Evolutionary conservation across 35 echinoderm and acorn worm genomes (phyloP).

Genomic region (Hemicentrotus pulcherrimus): DNA sequence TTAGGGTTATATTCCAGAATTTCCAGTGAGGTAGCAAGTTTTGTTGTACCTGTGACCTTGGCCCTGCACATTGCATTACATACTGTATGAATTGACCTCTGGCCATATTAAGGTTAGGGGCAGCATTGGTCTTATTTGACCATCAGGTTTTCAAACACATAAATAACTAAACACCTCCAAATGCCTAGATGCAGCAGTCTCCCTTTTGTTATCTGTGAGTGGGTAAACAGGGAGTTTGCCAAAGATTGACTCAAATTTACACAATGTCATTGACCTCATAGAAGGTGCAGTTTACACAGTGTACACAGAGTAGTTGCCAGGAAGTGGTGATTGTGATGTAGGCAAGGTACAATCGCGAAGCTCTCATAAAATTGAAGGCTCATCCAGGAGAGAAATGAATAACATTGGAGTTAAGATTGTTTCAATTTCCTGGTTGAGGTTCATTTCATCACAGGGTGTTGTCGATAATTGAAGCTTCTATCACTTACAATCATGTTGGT

Average conservation of each 20-base stretch:
- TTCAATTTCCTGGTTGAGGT: slow-evolving; percentile 9
- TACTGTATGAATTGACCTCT: not conserved
- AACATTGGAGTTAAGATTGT: not conserved
- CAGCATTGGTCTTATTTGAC: not conserved
- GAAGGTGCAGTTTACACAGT: not conserved
- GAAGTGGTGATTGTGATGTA: slow-evolving; percentile 1
- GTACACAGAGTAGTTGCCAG: not conserved
- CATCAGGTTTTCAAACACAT: not conserved
- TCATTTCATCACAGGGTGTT: not conserved
- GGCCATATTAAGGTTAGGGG: not conserved
- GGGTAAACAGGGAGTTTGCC: not conserved
- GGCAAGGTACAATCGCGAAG: not conserved
- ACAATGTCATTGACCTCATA: not conserved
- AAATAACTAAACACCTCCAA: not conserved
- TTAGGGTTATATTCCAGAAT: not conserved
- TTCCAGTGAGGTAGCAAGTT: not conserved
- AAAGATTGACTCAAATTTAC: not conserved
- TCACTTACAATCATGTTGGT: too few species aligned
- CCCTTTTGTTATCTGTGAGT: not conserved
- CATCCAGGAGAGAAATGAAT: not conserved
- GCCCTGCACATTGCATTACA: not conserved
- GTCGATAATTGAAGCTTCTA: not conserved
- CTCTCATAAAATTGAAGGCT: not conserved
- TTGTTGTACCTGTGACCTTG: not conserved
- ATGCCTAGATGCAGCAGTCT: not conserved